Conservation (phyloP, 2,888 invertebrate genomes). For the Antheraea yamamai region DNA sequence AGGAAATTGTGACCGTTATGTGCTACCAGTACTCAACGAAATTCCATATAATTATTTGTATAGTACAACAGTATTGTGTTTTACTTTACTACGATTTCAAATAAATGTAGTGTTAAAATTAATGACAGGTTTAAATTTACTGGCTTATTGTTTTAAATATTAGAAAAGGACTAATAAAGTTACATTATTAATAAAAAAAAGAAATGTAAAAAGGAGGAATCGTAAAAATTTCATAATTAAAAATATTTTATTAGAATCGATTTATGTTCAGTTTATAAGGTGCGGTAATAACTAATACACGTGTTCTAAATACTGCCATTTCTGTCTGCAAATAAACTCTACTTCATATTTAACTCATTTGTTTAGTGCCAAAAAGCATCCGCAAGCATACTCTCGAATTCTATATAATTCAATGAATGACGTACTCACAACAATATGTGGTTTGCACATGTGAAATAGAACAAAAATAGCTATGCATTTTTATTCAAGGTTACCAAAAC, state of each 20-base stretch:
- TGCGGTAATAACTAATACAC: background rate
- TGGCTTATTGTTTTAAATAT: background rate
- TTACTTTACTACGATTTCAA: conserved; percentile 26
- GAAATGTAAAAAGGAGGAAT: background rate
- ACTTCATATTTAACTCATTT: background rate
- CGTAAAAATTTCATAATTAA: background rate
- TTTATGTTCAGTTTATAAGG: background rate
- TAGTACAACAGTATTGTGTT: conserved; percentile 29
- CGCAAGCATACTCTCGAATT: background rate
- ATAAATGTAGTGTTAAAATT: background rate
- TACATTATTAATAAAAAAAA: background rate
- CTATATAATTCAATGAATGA: background rate
- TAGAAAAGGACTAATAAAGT: background rate
- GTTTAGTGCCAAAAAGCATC: background rate
- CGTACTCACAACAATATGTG: conserved; percentile 13
- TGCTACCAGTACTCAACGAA: conserved; percentile 30
- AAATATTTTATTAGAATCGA: background rate
- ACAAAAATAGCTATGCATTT: conserved; percentile 35
- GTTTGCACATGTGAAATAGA: conserved; percentile 24
- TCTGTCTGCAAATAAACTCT: background rate
- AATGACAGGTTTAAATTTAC: background rate
- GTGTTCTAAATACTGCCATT: background rate
- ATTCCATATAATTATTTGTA: conserved; percentile 46
- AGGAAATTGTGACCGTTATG: conserved; percentile 46
- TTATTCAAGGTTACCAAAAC: conserved; percentile 41